Conservation (phyloP, 2,113 vertebrate genomes). For the Jaculus jaculus region DNA sequence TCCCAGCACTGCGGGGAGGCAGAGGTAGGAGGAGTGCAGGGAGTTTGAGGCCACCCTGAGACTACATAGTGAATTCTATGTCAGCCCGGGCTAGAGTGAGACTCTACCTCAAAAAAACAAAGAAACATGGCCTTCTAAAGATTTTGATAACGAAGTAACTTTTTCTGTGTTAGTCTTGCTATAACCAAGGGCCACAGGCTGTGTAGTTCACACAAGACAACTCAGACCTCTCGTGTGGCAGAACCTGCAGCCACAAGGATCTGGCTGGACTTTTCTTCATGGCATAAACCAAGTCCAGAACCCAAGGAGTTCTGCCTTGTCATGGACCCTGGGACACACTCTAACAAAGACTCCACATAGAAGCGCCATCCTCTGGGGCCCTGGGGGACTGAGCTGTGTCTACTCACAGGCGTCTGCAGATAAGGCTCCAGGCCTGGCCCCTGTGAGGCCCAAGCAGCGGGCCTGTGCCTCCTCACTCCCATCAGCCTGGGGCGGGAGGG, state of each 20-base stretch:
- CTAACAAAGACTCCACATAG: background rate
- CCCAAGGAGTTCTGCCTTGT: fast-evolving
- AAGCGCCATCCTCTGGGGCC: fast-evolving
- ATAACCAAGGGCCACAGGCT: no score
- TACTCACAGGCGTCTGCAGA: fast-evolving
- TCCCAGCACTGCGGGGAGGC: no score
- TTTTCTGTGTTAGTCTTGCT: background rate
- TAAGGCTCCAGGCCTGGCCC: background rate
- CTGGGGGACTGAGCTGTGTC: background rate
- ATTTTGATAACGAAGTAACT: background rate
- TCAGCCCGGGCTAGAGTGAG: no score
- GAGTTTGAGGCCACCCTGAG: no score
- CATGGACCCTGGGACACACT: fast-evolving
- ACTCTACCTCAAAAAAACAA: no score
- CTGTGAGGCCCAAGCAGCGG: background rate
- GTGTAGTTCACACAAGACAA: background rate
- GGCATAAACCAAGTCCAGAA: background rate
- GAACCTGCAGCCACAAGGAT: background rate
- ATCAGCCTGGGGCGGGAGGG: no score
- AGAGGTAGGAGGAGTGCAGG: no score
- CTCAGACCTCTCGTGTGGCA: background rate
- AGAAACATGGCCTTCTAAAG: background rate
- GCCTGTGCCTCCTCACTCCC: no score
- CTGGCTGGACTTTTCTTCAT: background rate
- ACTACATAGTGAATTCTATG: no score